Evolutionary conservation across 2,888 invertebrate genomes (phyloP).

Genomic region (Erebia ligea): DNA sequence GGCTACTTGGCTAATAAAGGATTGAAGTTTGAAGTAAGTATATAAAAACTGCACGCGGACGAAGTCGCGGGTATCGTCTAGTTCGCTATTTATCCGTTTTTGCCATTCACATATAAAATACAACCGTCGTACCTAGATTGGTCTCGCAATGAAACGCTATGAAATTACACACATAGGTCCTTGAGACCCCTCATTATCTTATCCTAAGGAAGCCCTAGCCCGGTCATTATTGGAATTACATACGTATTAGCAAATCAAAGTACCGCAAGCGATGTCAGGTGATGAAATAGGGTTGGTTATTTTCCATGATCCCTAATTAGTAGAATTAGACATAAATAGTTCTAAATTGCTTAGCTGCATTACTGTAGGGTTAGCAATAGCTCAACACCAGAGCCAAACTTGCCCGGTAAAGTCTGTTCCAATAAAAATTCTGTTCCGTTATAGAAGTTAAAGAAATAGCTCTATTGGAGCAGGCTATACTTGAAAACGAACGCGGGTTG

Average conservation of each 20-base stretch:
- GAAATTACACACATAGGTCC: conserved; percentile 44
- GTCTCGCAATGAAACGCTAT: conserved; percentile 26
- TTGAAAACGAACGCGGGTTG: too few species aligned
- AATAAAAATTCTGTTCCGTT: too few species aligned
- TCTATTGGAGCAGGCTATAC: too few species aligned
- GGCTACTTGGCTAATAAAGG: too few species aligned
- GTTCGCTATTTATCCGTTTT: neutral
- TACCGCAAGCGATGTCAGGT: conserved; percentile 53
- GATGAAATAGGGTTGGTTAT: conserved; percentile 44
- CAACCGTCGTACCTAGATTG: neutral
- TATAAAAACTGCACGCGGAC: too few species aligned
- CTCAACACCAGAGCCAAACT: too few species aligned
- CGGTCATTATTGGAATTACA: conserved; percentile 47
- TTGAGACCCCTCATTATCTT: conserved; percentile 53
- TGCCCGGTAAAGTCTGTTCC: too few species aligned
- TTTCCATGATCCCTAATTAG: neutral
- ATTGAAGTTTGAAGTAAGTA: too few species aligned
- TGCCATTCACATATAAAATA: conserved; percentile 1
- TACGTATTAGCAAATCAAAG: conserved; percentile 59
- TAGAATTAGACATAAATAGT: neutral
- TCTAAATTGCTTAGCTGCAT: too few species aligned
- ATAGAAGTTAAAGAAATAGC: too few species aligned
- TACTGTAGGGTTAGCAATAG: too few species aligned
- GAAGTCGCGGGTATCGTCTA: too few species aligned
- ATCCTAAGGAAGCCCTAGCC: conserved; percentile 55